Percentiles rank a stretch among this genome's conserved stretches.
Conservation (phyloP, 2,113 vertebrate species). For the Saccopteryx leptura region DNA sequence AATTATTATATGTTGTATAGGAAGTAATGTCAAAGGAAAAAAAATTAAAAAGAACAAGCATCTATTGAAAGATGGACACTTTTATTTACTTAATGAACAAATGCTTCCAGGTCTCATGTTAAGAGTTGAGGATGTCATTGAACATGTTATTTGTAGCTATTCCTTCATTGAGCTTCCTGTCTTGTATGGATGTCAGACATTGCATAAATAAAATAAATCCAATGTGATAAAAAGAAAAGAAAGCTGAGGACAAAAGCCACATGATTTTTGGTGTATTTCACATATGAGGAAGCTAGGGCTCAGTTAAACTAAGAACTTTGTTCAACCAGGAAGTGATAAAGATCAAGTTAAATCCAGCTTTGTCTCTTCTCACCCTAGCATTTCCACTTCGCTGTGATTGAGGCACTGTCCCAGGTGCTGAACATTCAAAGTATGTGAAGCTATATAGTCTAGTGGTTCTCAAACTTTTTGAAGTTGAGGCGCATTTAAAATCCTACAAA, state of each 20-base stretch:
- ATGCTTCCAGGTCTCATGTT: neutral
- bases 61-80: neutral
- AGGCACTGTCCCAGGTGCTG: conserved; percentile 13
- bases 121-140: neutral
- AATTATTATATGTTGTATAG: neutral
- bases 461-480: too few relatives aligned
- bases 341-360: neutral
- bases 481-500: too few relatives aligned
- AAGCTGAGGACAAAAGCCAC: neutral
- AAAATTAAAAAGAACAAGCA: neutral
- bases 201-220: neutral
- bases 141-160: neutral
- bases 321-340: neutral
- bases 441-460: too few relatives aligned
- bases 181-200: neutral
- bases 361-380: neutral
- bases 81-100: neutral
- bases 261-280: neutral
- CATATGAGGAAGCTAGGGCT: neutral
- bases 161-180: neutral
- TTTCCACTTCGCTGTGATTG: neutral
- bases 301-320: neutral
- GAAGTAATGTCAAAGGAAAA: neutral
- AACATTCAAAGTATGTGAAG: neutral
- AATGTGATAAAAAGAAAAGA: neutral